Conservation (phyloP, 2,113 vertebrate species). For the Leucopternis melanops region DNA sequence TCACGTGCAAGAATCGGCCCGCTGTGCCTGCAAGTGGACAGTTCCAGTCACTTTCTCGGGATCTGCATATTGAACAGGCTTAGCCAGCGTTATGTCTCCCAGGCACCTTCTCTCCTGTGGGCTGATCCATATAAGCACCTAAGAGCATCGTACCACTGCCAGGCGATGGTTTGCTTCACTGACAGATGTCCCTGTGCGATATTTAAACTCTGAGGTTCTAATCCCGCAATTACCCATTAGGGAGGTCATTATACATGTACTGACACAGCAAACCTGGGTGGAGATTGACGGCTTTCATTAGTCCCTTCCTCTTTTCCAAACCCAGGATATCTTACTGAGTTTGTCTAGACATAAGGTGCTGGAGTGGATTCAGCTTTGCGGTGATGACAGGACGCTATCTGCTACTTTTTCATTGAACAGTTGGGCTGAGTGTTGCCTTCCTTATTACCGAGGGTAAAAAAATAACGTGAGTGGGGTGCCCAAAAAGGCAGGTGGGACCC, state of each 20-base stretch:
- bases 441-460: not conserved
- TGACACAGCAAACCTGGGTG: not conserved
- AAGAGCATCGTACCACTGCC: not conserved
- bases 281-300: not conserved
- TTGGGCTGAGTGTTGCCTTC: not conserved
- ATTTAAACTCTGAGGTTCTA: not conserved
- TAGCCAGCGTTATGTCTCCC: not conserved
- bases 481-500: too few relatives aligned
- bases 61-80: not conserved
- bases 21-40: not conserved
- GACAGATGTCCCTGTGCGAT: not conserved
- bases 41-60: not conserved
- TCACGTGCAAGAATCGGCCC: accelerated
- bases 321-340: not conserved
- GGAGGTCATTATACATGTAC: not conserved
- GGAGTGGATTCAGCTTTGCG: not conserved
- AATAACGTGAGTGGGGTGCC: not conserved
- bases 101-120: not conserved
- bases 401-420: not conserved
- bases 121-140: not conserved
- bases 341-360: not conserved
- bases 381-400: not conserved
- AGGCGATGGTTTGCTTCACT: not conserved
- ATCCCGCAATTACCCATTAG: not conserved
- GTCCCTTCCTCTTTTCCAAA: not conserved